Percentiles rank a stretch among this genome's conserved stretches.
Evolutionary conservation across 2,113 vertebrate species (phyloP).

Genomic region (Cyanoderma ruficeps): DNA sequence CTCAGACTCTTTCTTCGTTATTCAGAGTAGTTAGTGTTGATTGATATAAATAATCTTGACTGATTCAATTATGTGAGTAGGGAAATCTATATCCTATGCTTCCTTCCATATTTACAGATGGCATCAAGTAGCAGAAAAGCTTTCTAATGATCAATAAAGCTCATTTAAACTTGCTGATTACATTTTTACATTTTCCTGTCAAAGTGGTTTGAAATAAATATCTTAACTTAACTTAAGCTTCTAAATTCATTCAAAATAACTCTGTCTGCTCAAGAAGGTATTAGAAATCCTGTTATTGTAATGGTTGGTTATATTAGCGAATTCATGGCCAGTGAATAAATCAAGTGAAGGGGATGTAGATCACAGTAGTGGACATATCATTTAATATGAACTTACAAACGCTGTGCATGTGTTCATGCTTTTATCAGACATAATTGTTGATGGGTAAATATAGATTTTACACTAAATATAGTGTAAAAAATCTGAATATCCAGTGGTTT

Average conservation of each 20-base stretch:
- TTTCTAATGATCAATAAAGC: slow-evolving; percentile 22
- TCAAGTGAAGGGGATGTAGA: neutral
- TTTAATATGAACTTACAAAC: neutral
- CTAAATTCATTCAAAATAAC: neutral
- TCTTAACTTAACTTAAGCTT: neutral
- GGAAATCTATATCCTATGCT: neutral
- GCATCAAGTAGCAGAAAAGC: neutral
- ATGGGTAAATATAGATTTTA: neutral
- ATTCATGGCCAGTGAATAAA: neutral
- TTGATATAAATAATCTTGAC: slow-evolving; percentile 17
- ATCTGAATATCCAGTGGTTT: neutral
- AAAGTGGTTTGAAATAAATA: neutral
- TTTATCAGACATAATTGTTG: neutral
- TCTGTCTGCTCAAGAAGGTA: neutral
- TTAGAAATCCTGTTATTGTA: neutral
- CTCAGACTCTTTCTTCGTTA: neutral
- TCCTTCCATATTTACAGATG: slow-evolving; percentile 23
- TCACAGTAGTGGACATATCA: neutral
- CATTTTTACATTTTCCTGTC: neutral
- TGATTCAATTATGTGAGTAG: neutral
- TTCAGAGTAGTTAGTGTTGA: neutral
- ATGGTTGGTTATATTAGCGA: neutral
- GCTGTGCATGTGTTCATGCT: neutral
- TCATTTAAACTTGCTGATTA: slow-evolving; percentile 22
- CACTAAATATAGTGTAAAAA: neutral